phyloP scores from a whole-genome alignment of 2,888 invertebrate genomes.

The Gymnocheta viridis region DNA sequence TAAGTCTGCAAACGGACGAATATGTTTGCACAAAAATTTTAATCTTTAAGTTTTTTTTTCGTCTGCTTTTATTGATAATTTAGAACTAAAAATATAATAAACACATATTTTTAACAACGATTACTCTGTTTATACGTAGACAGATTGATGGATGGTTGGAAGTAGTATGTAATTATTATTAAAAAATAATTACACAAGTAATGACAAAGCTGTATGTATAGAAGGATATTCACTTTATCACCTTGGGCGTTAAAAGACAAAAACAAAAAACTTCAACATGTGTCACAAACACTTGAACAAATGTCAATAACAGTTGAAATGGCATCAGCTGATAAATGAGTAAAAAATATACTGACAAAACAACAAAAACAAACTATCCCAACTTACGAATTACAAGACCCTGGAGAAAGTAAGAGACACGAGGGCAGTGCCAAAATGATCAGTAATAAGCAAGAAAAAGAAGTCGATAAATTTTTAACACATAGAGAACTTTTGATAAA shows the following conservation, averaged over 20 bases:
- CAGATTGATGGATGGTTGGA: neutral
- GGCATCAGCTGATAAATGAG: constrained; percentile 56
- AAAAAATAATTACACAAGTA: neutral
- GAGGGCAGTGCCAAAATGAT: neutral
- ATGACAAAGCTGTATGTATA: neutral
- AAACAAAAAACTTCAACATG: constrained; percentile 47
- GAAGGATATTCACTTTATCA: constrained; percentile 47
- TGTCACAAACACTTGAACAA: constrained; percentile 59
- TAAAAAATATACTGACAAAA: neutral
- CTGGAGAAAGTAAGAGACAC: neutral
- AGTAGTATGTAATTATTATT: neutral
- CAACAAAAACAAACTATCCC: neutral
- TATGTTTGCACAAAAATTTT: neutral
- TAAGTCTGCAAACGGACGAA: too few species aligned
- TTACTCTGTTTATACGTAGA: neutral
- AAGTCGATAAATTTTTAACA: too few species aligned
- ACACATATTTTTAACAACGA: neutral
- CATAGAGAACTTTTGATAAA: too few species aligned
- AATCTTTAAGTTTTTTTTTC: neutral
- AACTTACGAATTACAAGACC: neutral
- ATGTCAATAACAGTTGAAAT: constrained; percentile 61
- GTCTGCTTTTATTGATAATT: constrained; percentile 17
- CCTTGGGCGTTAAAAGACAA: constrained; percentile 39
- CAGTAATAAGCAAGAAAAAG: too few species aligned
- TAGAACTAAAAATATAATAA: constrained; percentile 4